These are phyloP conservation scores for Notolabrus celidotus DNA, from an alignment of 2,797 vertebrate species.

Conservation along the genomic window DNA sequence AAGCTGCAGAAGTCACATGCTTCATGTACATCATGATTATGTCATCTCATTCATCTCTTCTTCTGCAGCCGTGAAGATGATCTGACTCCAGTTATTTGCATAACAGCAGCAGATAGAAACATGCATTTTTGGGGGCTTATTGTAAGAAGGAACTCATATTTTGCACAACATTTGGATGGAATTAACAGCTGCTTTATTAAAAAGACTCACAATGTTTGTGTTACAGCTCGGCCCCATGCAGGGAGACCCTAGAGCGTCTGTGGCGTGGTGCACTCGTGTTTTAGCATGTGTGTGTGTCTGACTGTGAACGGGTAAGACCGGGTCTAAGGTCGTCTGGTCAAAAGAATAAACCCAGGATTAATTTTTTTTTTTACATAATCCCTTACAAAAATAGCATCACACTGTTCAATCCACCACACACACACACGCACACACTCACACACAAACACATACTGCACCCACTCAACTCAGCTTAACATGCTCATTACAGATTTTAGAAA, in stretches of 20 bases:
- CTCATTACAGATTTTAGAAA: not conserved
- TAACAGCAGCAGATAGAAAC: no score
- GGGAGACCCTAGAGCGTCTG: no score
- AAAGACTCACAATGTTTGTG: no score
- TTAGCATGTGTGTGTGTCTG: not conserved
- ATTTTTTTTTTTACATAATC: not conserved
- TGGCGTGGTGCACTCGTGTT: not conserved
- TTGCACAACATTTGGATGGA: no score
- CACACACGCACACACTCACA: not conserved
- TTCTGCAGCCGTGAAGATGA: no score
- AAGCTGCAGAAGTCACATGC: no score
- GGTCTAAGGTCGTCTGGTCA: not conserved
- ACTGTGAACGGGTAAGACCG: not conserved
- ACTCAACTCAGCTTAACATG: not conserved
- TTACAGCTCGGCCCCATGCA: not conserved
- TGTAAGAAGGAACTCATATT: no score
- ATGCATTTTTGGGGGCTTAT: no score
- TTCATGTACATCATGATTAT: no score
- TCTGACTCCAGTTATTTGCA: no score
- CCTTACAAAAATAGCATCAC: not conserved
- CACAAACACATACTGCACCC: not conserved
- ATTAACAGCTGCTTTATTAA: no score
- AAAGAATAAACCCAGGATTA: conserved; percentile 1
- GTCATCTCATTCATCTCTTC: no score
- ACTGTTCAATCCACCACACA: not conserved